Evolutionary conservation across 2,797 vertebrate genomes (phyloP), one percentile per base, ranked within the genome.

Genomic region (Pangasius mekongensis): DNA sequence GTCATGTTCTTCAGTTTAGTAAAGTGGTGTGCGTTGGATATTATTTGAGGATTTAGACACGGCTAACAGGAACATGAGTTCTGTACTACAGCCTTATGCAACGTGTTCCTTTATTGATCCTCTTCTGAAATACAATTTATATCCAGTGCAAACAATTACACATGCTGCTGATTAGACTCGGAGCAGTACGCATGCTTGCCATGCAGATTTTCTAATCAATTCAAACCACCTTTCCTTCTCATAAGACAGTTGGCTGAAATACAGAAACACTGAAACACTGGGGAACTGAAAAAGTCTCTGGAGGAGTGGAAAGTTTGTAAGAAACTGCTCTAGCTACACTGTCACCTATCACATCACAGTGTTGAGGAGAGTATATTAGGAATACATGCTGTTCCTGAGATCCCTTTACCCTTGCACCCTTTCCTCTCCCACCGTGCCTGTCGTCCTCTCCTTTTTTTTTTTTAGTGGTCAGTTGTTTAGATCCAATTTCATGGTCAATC

Each of bases 401-500:
- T 56, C 76, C n/a, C 76, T n/a, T 77, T 47, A 52, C 27, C 27
- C 27, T 11, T 49, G 24, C 73, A 49, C 76, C n/a, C 49, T 54
- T 30, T 78, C 49, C 20, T 56, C 33, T 33, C 76, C 8, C 76
- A 33, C 56, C 18, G 16, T 78, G 27, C n/a, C 73, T 30, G 49
- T 30, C 8, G 8, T 33, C 24, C 13, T 76, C 11, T 43, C 4
- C 27, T n/a, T 20, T 22, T 43, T 43, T 39, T 39, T 6, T 13
- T n/a, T 9, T 27, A 49, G 5, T 8, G 30, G 30, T 81, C 18
- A 14, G 13, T 43, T 47, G 24, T 47, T 94, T 94, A 95, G 91
- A 94, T 94, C 92, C 91, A 90, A 92, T 91, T 94, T 93, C 2
- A 16, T 92, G 93, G 90, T 85, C 85, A 77, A 82, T 80, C 66